These are phyloP conservation scores for Elysia crispata DNA, from an alignment of 2,888 invertebrate species.

Conservation along the genomic window DNA sequence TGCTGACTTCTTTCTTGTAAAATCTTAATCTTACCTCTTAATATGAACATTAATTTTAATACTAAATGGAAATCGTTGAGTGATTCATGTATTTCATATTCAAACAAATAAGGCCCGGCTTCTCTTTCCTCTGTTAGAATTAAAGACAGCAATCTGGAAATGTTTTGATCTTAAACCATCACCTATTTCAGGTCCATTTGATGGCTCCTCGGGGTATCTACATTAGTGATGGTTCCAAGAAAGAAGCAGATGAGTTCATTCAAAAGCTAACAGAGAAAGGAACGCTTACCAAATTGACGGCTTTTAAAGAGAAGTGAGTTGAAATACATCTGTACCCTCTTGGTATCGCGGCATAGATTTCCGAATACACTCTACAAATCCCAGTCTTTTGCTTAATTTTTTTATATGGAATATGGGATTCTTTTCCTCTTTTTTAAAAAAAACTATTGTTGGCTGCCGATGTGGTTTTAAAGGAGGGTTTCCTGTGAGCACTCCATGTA, in stretches of 20 bases:
- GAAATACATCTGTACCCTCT: neutral
- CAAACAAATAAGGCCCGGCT: too few relatives aligned
- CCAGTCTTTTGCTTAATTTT: neutral
- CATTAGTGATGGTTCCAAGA: slow-evolving; percentile 93
- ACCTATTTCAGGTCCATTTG: slow-evolving; percentile 77
- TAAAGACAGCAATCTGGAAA: too few relatives aligned
- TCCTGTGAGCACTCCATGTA: too few relatives aligned
- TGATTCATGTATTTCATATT: too few relatives aligned
- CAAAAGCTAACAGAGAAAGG: slow-evolving; percentile 85
- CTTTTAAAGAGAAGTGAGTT: slow-evolving; percentile 92
- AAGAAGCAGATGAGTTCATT: slow-evolving; percentile 87
- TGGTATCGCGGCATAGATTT: neutral
- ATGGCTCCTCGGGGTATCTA: slow-evolving; percentile 92
- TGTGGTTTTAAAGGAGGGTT: too few relatives aligned
- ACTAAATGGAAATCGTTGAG: too few relatives aligned
- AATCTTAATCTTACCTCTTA: too few relatives aligned
- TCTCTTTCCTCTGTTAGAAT: too few relatives aligned
- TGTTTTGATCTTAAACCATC: neutral
- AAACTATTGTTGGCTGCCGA: too few relatives aligned
- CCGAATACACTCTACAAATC: neutral
- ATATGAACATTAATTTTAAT: too few relatives aligned
- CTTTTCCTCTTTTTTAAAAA: neutral
- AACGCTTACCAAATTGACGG: slow-evolving; percentile 87
- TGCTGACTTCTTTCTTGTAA: too few relatives aligned
- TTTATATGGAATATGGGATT: neutral